Percentiles rank a stretch among this genome's conserved stretches.
Conservation (phyloP, 2,888 invertebrate species). For the Sphaerophoria taeniata region DNA sequence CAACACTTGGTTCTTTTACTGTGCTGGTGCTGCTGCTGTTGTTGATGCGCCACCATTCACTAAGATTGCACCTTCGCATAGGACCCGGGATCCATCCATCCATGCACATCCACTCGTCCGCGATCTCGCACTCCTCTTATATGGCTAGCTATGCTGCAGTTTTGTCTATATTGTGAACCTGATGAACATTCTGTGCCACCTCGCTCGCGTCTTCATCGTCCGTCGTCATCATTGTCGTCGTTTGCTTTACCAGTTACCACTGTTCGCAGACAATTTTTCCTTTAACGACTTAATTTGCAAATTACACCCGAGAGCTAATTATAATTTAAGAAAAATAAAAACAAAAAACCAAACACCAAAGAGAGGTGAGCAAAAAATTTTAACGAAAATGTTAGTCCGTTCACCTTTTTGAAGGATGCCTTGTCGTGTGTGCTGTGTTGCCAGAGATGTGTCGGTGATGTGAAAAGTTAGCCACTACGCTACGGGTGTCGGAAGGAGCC, state of each 20-base stretch:
- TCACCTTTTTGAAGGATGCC: constrained; percentile 58
- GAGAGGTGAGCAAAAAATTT: constrained; percentile 31
- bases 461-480: not conserved
- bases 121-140: constrained; percentile 36
- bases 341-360: constrained; percentile 35
- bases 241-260: not conserved
- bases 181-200: constrained; percentile 23
- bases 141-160: not conserved
- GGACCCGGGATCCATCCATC: constrained; percentile 37
- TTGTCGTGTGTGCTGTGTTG: constrained; percentile 20
- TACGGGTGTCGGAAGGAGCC: constrained; percentile 32
- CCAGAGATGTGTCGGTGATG: not conserved
- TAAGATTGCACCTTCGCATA: constrained; percentile 70
- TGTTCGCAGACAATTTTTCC: constrained; percentile 63
- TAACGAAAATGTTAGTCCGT: constrained; percentile 56
- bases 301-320: constrained; percentile 74
- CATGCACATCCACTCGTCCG: constrained; percentile 47
- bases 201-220: no score
- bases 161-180: not conserved
- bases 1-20: constrained; percentile 34
- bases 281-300: constrained; percentile 75
- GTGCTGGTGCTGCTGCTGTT: constrained; percentile 15
- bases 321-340: constrained; percentile 66
- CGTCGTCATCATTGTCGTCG: constrained; percentile 10
- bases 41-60: constrained; percentile 53